Conservation (phyloP, 2,113 vertebrate genomes). For the Sander vitreus region DNA sequence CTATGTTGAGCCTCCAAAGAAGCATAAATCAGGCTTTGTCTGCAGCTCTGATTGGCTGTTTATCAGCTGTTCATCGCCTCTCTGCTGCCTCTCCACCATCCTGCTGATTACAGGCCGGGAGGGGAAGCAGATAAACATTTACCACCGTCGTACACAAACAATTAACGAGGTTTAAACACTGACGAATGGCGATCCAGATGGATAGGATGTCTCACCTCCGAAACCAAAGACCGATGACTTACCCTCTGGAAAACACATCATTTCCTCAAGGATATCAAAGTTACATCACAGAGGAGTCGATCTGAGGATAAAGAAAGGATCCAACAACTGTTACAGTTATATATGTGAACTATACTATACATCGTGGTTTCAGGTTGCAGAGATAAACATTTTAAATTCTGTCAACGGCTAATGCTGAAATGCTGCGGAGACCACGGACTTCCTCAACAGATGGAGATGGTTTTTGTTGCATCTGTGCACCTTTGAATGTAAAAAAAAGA, state of each 20-base stretch:
- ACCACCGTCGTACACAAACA: conserved; percentile 51
- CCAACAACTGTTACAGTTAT: background rate
- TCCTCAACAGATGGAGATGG: too few relatives aligned
- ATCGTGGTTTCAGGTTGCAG: background rate
- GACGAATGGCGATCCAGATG: conserved; percentile 27
- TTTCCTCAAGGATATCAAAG: conserved; percentile 13
- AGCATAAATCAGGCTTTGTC: too few relatives aligned
- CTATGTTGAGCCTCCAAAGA: too few relatives aligned
- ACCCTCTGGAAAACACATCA: conserved; percentile 24
- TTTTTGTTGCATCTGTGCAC: too few relatives aligned
- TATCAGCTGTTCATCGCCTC: conserved; percentile 23
- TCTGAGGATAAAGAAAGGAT: background rate
- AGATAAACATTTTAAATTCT: too few relatives aligned
- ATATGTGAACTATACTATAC: too few relatives aligned
- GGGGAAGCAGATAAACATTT: conserved; percentile 62
- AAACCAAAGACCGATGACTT: conserved; percentile 21
- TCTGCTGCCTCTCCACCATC: conserved; percentile 26
- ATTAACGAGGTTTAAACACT: conserved; percentile 50
- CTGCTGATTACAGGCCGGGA: conserved; percentile 62
- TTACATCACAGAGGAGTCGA: conserved; percentile 5
- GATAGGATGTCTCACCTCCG: conserved; percentile 24
- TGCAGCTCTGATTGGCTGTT: conserved; percentile 33
- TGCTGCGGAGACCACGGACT: too few relatives aligned
- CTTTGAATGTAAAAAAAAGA: too few relatives aligned
- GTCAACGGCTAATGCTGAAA: too few relatives aligned